Base-by-base conservation (phyloP, 2,797 vertebrate genomes). In the Austrolebias charrua region DNA sequence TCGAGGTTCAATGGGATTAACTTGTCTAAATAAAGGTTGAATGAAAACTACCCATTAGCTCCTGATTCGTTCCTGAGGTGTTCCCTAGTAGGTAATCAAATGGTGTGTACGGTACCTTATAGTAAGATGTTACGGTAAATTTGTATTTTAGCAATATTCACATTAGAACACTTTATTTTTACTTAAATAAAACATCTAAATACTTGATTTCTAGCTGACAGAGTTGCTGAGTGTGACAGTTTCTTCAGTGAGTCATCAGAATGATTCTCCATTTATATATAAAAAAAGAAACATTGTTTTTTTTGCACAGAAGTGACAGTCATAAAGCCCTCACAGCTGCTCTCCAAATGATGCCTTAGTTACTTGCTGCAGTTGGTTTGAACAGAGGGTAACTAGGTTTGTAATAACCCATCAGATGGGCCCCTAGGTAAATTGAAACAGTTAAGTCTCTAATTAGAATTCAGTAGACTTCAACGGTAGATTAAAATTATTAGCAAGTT, bases 401-500 rank as follows among this genome's bases (percentile, higher is more conserved):
- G 86, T 92, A 91, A 92, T 89, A 88, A 88, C 80, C 85, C 86
- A 81, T 88, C 81, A 82, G 84, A 90, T 84, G 76, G 81, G 82
- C 80, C 87, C 44, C 80, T 80, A 65, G 60, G 87, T 89, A 88
- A 82, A 87, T 88, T 85, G 79, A 85, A 88, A 88, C 85, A 80
- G 77, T 88, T 79, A 79, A 38, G 76, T 79, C 81, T 66, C 84
- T 86, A 89, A 92, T 93, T 91, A 88, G 80, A 88, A 91, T 90
- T 88, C 88, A 84, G 85, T 73, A 67, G 69, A 81, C 86, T 84
- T 89, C 86, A 84, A 60, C 86, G 80, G 76, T 80, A 89, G 90
- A 92, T 90, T 88, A 90, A 83, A 89, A 82, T 86, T 85, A 91
- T 91, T 92, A 92, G 85, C 83, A 85, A 57, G 55, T 73, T 78